Conservation (phyloP, 2,113 vertebrate genomes). For the Crotalus tigris region DNA sequence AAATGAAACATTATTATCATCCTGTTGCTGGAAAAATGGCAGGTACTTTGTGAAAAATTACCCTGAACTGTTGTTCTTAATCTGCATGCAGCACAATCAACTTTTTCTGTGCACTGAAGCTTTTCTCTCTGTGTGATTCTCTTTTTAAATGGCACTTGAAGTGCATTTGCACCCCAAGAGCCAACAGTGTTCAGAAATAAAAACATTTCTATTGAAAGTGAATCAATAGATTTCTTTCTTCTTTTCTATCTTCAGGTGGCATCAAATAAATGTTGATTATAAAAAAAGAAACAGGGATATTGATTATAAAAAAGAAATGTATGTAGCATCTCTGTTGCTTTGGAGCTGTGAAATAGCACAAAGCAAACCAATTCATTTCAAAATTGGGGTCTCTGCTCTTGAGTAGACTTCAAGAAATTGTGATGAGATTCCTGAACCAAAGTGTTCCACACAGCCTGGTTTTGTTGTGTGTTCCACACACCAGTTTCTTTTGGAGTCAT, state of each 20-base stretch:
- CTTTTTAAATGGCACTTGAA: slow-evolving; percentile 2
- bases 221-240: slow-evolving; percentile 39
- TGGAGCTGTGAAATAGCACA: slow-evolving; percentile 13
- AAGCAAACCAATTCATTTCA: background rate
- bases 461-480: background rate
- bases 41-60: background rate
- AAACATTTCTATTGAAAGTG: slow-evolving; percentile 34
- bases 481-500: background rate
- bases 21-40: slow-evolving; percentile 22
- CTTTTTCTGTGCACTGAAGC: slow-evolving; percentile 15
- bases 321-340: slow-evolving; percentile 25
- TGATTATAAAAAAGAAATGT: slow-evolving; percentile 9
- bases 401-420: background rate
- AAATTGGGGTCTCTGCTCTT: background rate
- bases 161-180: slow-evolving; percentile 38
- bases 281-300: slow-evolving; percentile 17
- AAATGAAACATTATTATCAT: slow-evolving; percentile 21
- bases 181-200: slow-evolving; percentile 38
- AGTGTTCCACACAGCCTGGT: too few species aligned
- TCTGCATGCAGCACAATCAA: background rate
- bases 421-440: background rate
- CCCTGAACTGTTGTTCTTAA: slow-evolving; percentile 28
- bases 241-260: background rate
- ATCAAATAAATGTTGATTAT: slow-evolving; percentile 22
- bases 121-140: slow-evolving; percentile 15